Evolutionary conservation across 2,797 vertebrate genomes (phyloP).

Genomic region (Anabacerthia variegaticeps): DNA sequence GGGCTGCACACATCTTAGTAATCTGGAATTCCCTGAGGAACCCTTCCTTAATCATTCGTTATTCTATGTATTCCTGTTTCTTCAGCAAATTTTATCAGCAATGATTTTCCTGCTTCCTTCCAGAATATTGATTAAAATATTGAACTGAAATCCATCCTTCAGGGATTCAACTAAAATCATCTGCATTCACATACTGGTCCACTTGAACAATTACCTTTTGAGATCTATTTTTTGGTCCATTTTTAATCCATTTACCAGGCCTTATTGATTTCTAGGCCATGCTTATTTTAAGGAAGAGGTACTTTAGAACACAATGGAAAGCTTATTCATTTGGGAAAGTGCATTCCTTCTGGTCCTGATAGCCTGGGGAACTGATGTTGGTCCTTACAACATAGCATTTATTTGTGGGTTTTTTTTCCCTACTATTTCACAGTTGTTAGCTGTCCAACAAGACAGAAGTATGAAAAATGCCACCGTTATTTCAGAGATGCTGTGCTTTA

Average conservation of each 20-base stretch:
- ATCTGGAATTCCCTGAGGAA: not conserved
- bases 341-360: not conserved
- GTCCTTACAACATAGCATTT: not conserved
- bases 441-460: not conserved
- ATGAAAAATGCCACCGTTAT: not conserved
- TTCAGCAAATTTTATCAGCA: slow-evolving; percentile 56
- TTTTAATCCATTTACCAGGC: slow-evolving; percentile 54
- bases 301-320: slow-evolving; percentile 31
- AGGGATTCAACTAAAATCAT: not conserved
- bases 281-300: slow-evolving; percentile 6
- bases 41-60: not conserved
- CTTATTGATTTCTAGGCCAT: slow-evolving; percentile 37
- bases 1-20: not conserved
- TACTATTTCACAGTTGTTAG: not conserved
- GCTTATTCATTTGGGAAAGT: slow-evolving; percentile 35
- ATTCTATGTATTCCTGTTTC: not conserved
- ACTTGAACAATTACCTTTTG: slow-evolving; percentile 13
- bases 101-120: slow-evolving; percentile 41
- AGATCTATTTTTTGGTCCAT: slow-evolving; percentile 33
- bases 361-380: not conserved
- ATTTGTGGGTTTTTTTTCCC: not conserved
- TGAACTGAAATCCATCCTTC: slow-evolving; percentile 14
- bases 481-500: not conserved
- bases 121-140: slow-evolving; percentile 56
- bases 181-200: not conserved